Percentiles rank a stretch among this genome's conserved stretches.
Evolutionary conservation across 1,140 invertebrate genomes (phyloP).

Genomic region (Penaeus japonicus): DNA sequence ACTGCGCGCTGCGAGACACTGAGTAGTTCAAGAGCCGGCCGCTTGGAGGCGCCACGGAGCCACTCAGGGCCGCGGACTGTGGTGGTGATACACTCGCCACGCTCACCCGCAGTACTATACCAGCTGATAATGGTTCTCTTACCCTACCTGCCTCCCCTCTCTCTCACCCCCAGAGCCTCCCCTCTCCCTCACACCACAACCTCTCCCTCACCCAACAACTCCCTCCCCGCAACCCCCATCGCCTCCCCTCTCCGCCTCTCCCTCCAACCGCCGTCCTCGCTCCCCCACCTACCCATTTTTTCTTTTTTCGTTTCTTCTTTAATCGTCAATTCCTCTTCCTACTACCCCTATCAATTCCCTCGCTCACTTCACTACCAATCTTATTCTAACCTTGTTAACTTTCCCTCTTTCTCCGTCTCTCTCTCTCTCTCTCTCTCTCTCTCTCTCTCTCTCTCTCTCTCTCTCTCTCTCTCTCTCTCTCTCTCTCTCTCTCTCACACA

Average conservation of each 20-base stretch:
- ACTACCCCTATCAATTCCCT: neutral
- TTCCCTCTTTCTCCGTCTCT: neutral
- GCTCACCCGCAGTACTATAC: neutral
- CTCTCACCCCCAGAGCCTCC: neutral
- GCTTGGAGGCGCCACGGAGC: constrained; percentile 52
- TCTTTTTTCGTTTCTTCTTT: no score
- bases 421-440: neutral
- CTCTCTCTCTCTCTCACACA: neutral
- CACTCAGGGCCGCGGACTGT: constrained; percentile 20
- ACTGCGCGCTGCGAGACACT: constrained; percentile 55
- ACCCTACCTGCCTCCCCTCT: neutral
- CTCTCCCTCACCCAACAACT: no score
- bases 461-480: neutral
- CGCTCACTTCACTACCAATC: neutral
- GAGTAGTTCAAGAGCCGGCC: constrained; percentile 48
- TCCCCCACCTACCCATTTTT: neutral
- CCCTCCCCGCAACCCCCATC: neutral
- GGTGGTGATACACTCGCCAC: neutral
- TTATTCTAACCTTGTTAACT: neutral
- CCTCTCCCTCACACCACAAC: neutral
- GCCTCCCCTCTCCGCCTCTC: neutral
- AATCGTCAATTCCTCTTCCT: neutral
- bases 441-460: neutral
- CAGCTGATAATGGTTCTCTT: neutral
- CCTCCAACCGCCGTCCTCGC: neutral